Evolutionary conservation across 37 sponge, comb jelly and placozoan genomes (phyloP).

Genomic region (Theonella swinhoei): DNA sequence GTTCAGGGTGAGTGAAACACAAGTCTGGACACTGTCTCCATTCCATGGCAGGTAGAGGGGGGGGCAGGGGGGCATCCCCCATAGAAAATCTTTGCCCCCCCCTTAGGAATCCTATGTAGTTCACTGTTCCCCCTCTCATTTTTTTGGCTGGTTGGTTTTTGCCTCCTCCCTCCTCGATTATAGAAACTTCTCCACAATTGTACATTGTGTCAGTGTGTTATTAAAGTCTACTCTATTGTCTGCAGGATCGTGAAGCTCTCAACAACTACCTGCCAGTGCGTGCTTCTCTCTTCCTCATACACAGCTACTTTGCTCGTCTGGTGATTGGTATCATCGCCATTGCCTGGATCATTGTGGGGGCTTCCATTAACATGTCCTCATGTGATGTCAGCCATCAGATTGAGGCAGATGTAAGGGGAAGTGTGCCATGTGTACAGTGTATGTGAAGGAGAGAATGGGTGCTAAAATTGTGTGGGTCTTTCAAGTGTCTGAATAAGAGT

Average conservation of each 20-base stretch:
- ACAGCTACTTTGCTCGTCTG: slow-evolving; percentile 43
- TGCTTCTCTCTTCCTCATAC: slow-evolving; percentile 60
- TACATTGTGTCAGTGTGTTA: too few species aligned
- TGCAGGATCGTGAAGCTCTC: slow-evolving; percentile 5
- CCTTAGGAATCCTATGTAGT: neutral
- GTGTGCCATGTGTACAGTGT: too few species aligned
- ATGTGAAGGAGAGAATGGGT: too few species aligned
- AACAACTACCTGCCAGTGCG: slow-evolving; percentile 27
- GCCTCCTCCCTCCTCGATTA: slow-evolving; percentile 4
- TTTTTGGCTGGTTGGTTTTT: too few species aligned
- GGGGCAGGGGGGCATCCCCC: neutral
- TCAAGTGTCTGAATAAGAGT: too few species aligned
- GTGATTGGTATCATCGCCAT: slow-evolving; percentile 56
- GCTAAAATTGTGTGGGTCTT: too few species aligned
- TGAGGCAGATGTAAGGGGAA: too few species aligned
- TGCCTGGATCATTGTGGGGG: slow-evolving; percentile 44
- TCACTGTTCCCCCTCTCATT: neutral
- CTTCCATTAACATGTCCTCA: slow-evolving; percentile 69
- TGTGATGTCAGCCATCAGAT: neutral
- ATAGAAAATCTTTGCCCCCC: neutral
- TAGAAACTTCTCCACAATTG: too few species aligned
- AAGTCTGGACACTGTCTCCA: neutral
- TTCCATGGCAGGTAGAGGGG: neutral
- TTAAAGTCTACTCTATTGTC: neutral
- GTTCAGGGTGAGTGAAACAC: slow-evolving; percentile 30